Conservation (phyloP, 2,797 vertebrate species). For the Linurgus olivaceus region DNA sequence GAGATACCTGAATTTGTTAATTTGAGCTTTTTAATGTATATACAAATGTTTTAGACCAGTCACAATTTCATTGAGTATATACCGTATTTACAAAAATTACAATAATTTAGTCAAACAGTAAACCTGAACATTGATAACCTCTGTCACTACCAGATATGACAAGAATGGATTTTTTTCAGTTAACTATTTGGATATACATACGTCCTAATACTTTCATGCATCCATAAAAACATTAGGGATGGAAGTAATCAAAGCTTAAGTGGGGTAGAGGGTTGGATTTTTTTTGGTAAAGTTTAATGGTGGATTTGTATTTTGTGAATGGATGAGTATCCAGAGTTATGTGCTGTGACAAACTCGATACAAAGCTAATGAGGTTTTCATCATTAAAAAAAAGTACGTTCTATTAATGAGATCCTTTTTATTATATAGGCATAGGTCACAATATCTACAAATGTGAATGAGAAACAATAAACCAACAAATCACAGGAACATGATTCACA, state of each 20-base stretch:
- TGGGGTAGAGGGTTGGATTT: background rate
- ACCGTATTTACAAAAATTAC: conserved; percentile 81
- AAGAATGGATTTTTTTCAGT: conserved; percentile 42
- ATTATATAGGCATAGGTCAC: conserved; percentile 88
- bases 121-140: conserved; percentile 73
- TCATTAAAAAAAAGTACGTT: conserved; percentile 74
- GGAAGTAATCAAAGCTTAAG: conserved; percentile 55
- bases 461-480: conserved; percentile 80
- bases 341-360: conserved; percentile 61
- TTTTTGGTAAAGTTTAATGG: conserved; percentile 68
- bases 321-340: conserved; percentile 48
- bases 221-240: conserved; percentile 67
- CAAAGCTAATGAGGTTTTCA: conserved; percentile 68
- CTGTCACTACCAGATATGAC: conserved; percentile 71
- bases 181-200: conserved; percentile 71
- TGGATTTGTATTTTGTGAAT: conserved; percentile 53
- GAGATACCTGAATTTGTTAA: conserved; percentile 43
- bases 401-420: conserved; percentile 75
- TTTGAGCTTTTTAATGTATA: conserved; percentile 78
- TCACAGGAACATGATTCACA: conserved; percentile 87
- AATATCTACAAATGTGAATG: conserved; percentile 87
- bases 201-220: conserved; percentile 71
- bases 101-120: conserved; percentile 74
- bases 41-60: conserved; percentile 79
- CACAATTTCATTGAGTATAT: conserved; percentile 74